Evolutionary conservation across 2,888 invertebrate genomes (phyloP).

Genomic region (Heliconius ethilla): DNA sequence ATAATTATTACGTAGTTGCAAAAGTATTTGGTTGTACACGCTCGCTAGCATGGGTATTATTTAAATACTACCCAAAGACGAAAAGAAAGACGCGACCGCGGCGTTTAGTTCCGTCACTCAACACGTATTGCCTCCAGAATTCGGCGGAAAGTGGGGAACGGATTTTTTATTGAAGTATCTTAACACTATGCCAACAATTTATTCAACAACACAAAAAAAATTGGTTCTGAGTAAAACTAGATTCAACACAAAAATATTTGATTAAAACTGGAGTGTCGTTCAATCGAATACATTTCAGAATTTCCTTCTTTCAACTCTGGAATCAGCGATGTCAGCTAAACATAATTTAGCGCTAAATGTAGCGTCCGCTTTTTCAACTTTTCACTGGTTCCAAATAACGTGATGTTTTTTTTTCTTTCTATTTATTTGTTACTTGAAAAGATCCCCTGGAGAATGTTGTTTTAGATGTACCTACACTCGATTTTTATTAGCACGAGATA

Average conservation of each 20-base stretch:
- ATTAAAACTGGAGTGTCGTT: slow-evolving; percentile 28
- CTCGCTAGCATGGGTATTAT: too few species aligned
- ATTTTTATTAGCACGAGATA: slow-evolving; percentile 1
- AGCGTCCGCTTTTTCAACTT: slow-evolving; percentile 34
- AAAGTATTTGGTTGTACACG: too few species aligned
- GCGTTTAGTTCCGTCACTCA: neutral
- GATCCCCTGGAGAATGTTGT: slow-evolving; percentile 22
- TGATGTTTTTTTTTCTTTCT: slow-evolving; percentile 31
- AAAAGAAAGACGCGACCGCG: neutral
- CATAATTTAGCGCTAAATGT: slow-evolving; percentile 33
- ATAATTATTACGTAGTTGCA: neutral
- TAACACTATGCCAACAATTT: neutral
- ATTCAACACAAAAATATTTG: slow-evolving; percentile 11
- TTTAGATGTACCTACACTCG: slow-evolving; percentile 12
- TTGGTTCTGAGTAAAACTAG: neutral
- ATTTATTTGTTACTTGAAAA: slow-evolving; percentile 35
- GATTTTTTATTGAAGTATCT: neutral
- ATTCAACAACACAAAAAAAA: neutral
- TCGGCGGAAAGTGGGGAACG: neutral
- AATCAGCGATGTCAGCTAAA: slow-evolving; percentile 27
- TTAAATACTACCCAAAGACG: too few species aligned
- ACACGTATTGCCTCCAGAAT: neutral
- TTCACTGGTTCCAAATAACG: slow-evolving; percentile 37
- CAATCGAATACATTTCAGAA: slow-evolving; percentile 29
- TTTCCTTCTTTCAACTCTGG: slow-evolving; percentile 26